These are phyloP conservation scores for Delia radicum DNA, from an alignment of 1,140 invertebrate species.

Conservation along the genomic window DNA sequence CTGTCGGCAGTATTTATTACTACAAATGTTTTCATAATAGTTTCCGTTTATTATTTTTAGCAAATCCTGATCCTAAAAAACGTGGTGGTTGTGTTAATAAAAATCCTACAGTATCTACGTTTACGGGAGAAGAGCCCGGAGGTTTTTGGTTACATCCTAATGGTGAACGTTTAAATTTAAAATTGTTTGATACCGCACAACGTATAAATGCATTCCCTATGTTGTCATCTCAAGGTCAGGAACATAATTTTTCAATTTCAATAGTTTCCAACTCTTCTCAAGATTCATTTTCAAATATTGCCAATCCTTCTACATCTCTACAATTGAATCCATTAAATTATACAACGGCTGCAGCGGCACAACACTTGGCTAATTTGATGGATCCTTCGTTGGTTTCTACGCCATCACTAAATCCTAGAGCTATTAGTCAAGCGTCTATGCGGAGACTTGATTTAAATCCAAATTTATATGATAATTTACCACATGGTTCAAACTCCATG, in stretches of 20 bases:
- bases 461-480: not conserved
- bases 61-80: not conserved
- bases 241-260: no score
- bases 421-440: no score
- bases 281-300: no score
- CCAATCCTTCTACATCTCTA: no score
- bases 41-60: slow-evolving; percentile 24
- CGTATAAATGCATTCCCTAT: no score
- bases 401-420: not conserved
- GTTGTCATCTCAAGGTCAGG: no score
- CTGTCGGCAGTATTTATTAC: slow-evolving; percentile 3
- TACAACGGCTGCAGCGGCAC: not conserved
- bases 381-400: no score
- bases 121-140: slow-evolving; percentile 22
- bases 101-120: slow-evolving; percentile 25
- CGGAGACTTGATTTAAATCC: not conserved
- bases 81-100: not conserved
- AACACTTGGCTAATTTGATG: not conserved
- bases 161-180: not conserved
- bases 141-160: slow-evolving; percentile 10
- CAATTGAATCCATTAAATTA: not conserved
- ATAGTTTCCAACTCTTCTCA: not conserved
- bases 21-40: slow-evolving; percentile 20
- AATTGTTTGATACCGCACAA: no score
- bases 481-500: not conserved